Conservation (phyloP, 1,140 invertebrate species). For the Eciton burchellii region DNA sequence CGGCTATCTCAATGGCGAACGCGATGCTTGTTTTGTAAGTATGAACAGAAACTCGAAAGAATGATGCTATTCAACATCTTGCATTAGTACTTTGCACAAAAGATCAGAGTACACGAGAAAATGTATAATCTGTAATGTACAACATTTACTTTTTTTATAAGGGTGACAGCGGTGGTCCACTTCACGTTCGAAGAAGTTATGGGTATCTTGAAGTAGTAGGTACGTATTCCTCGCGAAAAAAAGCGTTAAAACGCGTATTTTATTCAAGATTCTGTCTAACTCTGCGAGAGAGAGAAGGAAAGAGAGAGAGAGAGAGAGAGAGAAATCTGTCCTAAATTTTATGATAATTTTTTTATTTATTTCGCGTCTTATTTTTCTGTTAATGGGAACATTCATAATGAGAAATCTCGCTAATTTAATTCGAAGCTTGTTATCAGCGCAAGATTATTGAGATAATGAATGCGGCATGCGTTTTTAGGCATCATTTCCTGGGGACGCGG, state of each 20-base stretch:
- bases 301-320: too few relatives aligned
- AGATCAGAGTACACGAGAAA: neutral
- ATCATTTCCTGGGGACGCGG: conserved; percentile 93
- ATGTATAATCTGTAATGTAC: neutral
- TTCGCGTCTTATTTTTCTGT: neutral
- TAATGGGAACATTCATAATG: too few relatives aligned
- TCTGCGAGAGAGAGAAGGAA: too few relatives aligned
- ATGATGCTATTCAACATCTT: neutral
- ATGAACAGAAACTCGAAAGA: neutral
- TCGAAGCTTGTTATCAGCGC: neutral
- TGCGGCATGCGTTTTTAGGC: conserved; percentile 78
- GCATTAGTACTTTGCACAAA: neutral
- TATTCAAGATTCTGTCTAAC: neutral
- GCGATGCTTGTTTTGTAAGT: conserved; percentile 90
- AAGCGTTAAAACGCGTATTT: neutral
- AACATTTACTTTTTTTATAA: conserved; percentile 67
- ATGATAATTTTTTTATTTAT: neutral
- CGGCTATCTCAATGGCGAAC: conserved; percentile 89
- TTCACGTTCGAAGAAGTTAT: conserved; percentile 81
- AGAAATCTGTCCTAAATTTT: too few relatives aligned
- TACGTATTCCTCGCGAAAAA: conserved; percentile 61
- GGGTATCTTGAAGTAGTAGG: conserved; percentile 86
- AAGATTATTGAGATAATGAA: neutral
- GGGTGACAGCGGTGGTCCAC: conserved; percentile 87
- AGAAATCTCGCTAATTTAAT: neutral